phyloP scores from a whole-genome alignment of 2,888 invertebrate genomes.

The Scaptodrosophila latifasciaeformis region DNA sequence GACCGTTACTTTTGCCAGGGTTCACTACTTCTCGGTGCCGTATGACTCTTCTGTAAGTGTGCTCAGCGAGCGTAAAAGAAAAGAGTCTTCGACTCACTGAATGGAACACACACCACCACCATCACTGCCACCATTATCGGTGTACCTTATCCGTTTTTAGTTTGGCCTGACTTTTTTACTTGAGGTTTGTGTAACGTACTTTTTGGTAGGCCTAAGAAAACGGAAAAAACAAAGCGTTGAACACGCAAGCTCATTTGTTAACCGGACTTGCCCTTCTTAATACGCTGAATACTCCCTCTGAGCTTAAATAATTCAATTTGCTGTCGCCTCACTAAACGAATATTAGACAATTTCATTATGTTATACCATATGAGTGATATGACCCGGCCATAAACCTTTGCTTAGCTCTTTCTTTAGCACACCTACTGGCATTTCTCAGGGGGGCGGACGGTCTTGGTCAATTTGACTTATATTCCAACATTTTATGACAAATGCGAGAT shows the following conservation, averaged over 20 bases:
- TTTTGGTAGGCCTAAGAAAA: neutral
- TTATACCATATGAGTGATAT: too few species aligned
- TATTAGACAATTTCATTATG: too few species aligned
- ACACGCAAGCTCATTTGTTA: conserved; percentile 48
- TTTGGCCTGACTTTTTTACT: conserved; percentile 23
- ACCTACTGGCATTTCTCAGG: too few species aligned
- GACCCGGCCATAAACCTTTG: too few species aligned
- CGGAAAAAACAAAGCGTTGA: neutral
- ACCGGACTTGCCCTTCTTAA: neutral
- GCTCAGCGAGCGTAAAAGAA: conserved; percentile 52
- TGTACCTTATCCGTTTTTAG: conserved; percentile 3
- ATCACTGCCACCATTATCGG: conserved; percentile 14
- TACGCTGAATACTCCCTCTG: conserved; percentile 48
- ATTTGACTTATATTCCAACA: conserved; percentile 46
- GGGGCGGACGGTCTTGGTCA: conserved; percentile 21
- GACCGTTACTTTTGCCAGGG: conserved; percentile 50
- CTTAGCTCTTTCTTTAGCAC: too few species aligned
- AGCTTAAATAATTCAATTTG: conserved; percentile 63
- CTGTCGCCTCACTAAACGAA: too few species aligned
- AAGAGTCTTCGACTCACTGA: conserved; percentile 42
- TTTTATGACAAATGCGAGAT: conserved; percentile 64
- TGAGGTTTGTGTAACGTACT: conserved; percentile 49
- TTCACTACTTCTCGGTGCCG: conserved; percentile 37
- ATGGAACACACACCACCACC: conserved; percentile 48
- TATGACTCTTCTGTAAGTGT: too few species aligned